These are phyloP conservation scores for Meloidogyne floridensis DNA, from an alignment of 1,140 invertebrate species.

Conservation along the genomic window DNA sequence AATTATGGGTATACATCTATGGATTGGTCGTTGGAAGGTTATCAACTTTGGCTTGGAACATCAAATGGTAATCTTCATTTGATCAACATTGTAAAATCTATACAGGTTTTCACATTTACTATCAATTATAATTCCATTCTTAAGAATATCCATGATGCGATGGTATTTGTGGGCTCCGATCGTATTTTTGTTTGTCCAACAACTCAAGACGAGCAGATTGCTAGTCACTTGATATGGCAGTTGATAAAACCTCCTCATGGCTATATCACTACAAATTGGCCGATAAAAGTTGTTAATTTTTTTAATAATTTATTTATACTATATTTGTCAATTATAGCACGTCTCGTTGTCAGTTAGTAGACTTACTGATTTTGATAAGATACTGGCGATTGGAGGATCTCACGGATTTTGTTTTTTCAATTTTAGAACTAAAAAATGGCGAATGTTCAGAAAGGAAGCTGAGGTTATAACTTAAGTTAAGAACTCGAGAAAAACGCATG, in stretches of 20 bases:
- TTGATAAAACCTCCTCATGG: slow-evolving; percentile 77
- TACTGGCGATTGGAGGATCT: slow-evolving; percentile 85
- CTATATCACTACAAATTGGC: slow-evolving; percentile 94
- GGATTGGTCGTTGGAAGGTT: slow-evolving; percentile 98
- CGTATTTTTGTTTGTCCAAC: slow-evolving; percentile 54
- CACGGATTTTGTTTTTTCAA: slow-evolving; percentile 92
- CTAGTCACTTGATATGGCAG: slow-evolving; percentile 59
- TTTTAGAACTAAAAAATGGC: slow-evolving; percentile 84
- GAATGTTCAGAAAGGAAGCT: slow-evolving; percentile 96
- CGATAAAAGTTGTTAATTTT: slow-evolving; percentile 75
- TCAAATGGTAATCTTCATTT: slow-evolving; percentile 9
- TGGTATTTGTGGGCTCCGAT: slow-evolving; percentile 53
- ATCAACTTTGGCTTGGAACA: slow-evolving; percentile 88
- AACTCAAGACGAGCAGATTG: slow-evolving; percentile 46
- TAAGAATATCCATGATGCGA: slow-evolving; percentile 54
- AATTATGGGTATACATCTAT: slow-evolving; percentile 45
- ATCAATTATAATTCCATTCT: background rate
- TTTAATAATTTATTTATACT: slow-evolving; percentile 65
- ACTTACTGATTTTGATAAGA: slow-evolving; percentile 76
- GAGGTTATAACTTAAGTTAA: slow-evolving; percentile 66
- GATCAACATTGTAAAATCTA: slow-evolving; percentile 49
- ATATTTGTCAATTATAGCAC: slow-evolving; percentile 71
- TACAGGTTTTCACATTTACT: slow-evolving; percentile 28
- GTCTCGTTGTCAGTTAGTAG: slow-evolving; percentile 75
- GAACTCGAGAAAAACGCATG: background rate